phyloP scores from a whole-genome alignment of 2,113 vertebrate species.

The Eonycteris spelaea region DNA sequence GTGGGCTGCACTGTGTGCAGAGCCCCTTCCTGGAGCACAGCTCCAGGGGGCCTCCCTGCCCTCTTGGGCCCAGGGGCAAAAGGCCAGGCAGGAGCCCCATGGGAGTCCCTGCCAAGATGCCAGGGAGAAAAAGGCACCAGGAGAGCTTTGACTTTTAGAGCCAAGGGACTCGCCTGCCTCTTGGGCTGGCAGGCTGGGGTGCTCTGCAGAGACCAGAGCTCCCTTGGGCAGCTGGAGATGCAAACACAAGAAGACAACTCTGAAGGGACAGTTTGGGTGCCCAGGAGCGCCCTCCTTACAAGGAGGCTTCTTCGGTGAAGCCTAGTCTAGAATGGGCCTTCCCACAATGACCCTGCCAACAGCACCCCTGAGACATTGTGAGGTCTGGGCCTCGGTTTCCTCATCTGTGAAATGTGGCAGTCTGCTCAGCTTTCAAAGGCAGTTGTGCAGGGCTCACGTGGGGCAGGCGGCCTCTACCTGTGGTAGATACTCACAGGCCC shows the following conservation, averaged over 20 bases:
- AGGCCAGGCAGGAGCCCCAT: slow-evolving; percentile 58
- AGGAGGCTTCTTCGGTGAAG: accelerated
- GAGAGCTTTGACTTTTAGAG: background rate
- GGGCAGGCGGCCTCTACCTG: background rate
- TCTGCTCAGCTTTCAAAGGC: background rate
- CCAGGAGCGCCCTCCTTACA: background rate
- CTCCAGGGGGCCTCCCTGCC: background rate
- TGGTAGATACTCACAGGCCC: no score
- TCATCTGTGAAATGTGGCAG: background rate
- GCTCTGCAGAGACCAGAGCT: background rate
- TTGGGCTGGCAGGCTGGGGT: background rate
- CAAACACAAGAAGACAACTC: background rate
- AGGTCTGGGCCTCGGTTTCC: background rate
- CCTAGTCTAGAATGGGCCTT: accelerated
- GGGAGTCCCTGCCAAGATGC: background rate
- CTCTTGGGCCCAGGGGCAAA: background rate
- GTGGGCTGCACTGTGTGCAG: background rate
- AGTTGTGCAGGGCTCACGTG: accelerated
- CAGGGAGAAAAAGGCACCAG: background rate
- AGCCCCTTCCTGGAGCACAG: background rate
- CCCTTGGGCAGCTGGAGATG: accelerated
- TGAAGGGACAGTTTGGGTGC: background rate
- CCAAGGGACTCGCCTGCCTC: background rate
- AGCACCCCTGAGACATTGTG: accelerated
- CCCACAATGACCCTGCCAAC: background rate